A percentile compares a stretch with the other conserved stretches of the same genome.
Conservation (phyloP, 1,140 invertebrate species). For the Reticulitermes speratus region DNA sequence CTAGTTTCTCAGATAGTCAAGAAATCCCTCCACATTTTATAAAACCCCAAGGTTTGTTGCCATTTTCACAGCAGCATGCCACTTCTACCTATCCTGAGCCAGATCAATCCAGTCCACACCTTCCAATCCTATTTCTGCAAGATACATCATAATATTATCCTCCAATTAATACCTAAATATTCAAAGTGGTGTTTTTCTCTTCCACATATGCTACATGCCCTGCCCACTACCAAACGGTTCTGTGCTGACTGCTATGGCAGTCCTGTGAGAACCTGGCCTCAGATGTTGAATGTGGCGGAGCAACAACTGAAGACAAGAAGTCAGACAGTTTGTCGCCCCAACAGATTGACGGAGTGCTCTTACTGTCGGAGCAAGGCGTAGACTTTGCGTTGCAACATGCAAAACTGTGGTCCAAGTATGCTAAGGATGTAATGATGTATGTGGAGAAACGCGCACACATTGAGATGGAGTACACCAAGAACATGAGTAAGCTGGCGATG, state of each 20-base stretch:
- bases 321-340: constrained; percentile 32
- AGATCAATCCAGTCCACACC: no score
- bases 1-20: no score
- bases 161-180: no score
- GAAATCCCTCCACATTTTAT: no score
- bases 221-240: no score
- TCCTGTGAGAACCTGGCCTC: constrained; percentile 45
- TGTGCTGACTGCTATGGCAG: constrained; percentile 29
- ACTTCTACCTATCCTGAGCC: no score
- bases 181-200: no score
- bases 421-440: constrained; percentile 55
- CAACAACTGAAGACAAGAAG: constrained; percentile 34
- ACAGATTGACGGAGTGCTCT: constrained; percentile 43
- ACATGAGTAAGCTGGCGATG: constrained; percentile 53
- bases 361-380: constrained; percentile 50
- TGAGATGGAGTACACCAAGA: constrained; percentile 55
- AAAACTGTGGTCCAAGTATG: constrained; percentile 59
- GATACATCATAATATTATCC: no score
- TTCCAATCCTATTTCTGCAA: no score
- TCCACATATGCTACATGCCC: no score
- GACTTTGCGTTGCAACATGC: constrained; percentile 54
- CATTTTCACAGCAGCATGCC: no score
- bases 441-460: constrained; percentile 54
- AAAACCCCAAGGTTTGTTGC: no score
- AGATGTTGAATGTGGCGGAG: constrained; percentile 37